These are phyloP conservation scores for Anabas testudineus DNA, from an alignment of 2,797 vertebrate genomes.

Conservation along the genomic window DNA sequence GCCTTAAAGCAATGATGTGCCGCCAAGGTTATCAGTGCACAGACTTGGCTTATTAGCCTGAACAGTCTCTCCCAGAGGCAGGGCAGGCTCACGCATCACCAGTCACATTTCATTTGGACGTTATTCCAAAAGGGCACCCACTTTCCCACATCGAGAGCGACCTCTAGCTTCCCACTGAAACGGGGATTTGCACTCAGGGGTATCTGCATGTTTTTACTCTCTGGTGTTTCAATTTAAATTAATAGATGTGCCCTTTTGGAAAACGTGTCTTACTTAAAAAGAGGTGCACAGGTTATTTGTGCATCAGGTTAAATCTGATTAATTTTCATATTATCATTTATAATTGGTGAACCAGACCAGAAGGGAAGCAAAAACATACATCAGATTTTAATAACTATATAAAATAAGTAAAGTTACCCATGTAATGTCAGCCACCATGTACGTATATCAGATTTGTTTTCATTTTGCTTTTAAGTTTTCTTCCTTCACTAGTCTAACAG, in stretches of 20 bases:
- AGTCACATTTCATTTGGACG: conserved; percentile 63
- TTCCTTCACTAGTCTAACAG: too few relatives aligned
- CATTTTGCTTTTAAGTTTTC: too few relatives aligned
- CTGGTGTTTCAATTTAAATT: background rate
- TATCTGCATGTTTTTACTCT: background rate
- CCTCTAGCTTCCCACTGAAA: conserved; percentile 43
- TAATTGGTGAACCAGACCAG: too few relatives aligned
- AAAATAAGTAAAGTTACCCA: too few relatives aligned
- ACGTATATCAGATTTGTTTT: too few relatives aligned
- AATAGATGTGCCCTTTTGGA: conserved; percentile 6
- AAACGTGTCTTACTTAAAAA: background rate
- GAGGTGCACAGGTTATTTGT: background rate
- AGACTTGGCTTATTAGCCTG: conserved; percentile 65
- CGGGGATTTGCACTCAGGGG: conserved; percentile 12
- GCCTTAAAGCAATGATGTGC: conserved; percentile 63
- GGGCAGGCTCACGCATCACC: conserved; percentile 60
- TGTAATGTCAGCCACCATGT: too few relatives aligned
- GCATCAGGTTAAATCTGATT: background rate
- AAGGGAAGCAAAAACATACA: too few relatives aligned
- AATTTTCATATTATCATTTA: too few relatives aligned
- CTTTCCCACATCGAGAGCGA: conserved; percentile 39
- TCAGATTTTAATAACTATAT: too few relatives aligned
- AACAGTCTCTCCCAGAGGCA: conserved; percentile 62
- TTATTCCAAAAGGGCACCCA: conserved; percentile 43
- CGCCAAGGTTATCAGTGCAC: conserved; percentile 65